Base-by-base conservation (phyloP, 1,140 invertebrate genomes). In the Aphelinus certus region DNA sequence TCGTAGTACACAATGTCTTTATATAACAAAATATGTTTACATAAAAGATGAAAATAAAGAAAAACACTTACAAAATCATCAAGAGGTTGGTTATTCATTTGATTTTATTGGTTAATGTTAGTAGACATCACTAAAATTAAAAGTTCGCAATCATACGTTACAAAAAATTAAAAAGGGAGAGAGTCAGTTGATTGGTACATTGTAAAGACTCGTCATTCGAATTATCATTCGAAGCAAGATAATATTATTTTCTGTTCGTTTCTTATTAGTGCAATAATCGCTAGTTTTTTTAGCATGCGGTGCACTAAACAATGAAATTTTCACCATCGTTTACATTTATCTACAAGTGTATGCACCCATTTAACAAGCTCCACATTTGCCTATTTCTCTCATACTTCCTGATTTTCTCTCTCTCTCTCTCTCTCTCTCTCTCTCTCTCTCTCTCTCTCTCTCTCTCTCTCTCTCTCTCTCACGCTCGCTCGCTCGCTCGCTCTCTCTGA, bases 321-420 rank as follows among this genome's bases (percentile, higher is more conserved):
- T 70, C 62, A 47, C 68, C 47, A 1, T 71, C 62, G 68, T 75
- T 75, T 75, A 75, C 68, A 75, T 75, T 71, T 75, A 71, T 75
- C 74, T 75, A 75, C 74, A 75, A 71, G 56, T 75, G 71, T 75
- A 75, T 75, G 74, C 68, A 75, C 68, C 62, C 68, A 66, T 65
- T 75, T 75, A 65, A 75, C 62, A 75, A 75, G 62, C 75, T 73
- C 73, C 73, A 75, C 47, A 26, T 70, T 77, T 60, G 47, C 45
- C 67, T 67, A 68, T 63, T 53, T 66, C 26, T 26, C 26, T 26
- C 26, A 26, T 26, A 26, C 57, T 62, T 67, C 56, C 57, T 68
- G 63, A 58, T 77, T 61, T 26, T 69, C 48, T 70, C 47, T 78
- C 47, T 68, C 55, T 26, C 10, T 66, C 7, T 51, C 48, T 57